Evolutionary conservation across 2,797 vertebrate genomes (phyloP).

Genomic region (Prunella strophiata): DNA sequence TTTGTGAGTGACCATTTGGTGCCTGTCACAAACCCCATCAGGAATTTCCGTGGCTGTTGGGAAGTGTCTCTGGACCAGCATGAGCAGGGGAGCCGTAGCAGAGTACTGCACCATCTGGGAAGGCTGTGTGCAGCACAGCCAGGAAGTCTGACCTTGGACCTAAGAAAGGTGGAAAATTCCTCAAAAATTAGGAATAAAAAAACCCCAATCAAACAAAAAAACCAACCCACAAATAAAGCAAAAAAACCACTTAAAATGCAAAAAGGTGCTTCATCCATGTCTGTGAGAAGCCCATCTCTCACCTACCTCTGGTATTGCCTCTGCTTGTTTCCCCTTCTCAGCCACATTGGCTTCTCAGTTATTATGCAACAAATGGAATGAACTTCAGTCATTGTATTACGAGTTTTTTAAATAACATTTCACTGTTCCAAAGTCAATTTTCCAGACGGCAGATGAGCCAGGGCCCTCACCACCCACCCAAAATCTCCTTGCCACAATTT

Average conservation of each 20-base stretch:
- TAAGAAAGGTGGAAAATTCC: background rate
- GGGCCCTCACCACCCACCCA: conserved; percentile 21
- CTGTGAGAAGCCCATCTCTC: background rate
- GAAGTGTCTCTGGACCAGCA: background rate
- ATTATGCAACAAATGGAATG: conserved; percentile 48
- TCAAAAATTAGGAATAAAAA: background rate
- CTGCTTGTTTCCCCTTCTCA: background rate
- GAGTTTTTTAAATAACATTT: conserved; percentile 50
- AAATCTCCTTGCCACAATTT: conserved; percentile 10
- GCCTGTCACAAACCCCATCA: background rate
- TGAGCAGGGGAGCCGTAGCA: background rate
- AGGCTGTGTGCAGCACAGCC: background rate
- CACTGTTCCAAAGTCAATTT: conserved; percentile 51
- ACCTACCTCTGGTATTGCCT: background rate
- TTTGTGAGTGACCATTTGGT: background rate
- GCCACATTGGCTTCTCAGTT: conserved; percentile 21
- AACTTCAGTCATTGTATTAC: conserved; percentile 34
- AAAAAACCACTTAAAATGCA: background rate
- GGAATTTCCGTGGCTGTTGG: background rate
- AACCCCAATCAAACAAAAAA: background rate
- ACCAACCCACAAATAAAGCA: background rate
- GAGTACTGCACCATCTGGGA: background rate
- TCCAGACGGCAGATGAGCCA: conserved; percentile 17
- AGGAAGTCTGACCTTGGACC: background rate
- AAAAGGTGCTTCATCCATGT: background rate